phyloP scores from a whole-genome alignment of 2,888 invertebrate species.

The Dysmachus trigonus region DNA sequence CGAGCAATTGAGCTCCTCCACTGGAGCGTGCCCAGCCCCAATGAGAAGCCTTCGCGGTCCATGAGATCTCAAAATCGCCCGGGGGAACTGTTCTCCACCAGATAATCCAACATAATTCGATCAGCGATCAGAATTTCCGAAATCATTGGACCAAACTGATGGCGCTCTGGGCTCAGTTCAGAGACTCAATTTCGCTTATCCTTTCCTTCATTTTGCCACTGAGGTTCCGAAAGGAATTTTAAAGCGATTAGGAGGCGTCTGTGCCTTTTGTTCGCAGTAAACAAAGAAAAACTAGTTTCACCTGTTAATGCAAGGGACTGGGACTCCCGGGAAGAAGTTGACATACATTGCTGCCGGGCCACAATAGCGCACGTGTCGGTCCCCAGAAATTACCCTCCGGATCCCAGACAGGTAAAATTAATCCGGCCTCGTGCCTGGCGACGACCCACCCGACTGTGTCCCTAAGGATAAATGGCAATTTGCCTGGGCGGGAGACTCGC shows the following conservation, averaged over 20 bases:
- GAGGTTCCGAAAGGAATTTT: background rate
- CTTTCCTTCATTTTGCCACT: background rate
- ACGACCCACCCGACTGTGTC: background rate
- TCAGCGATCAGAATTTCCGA: constrained; percentile 5
- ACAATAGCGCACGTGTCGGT: background rate
- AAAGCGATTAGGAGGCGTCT: background rate
- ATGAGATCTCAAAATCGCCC: background rate
- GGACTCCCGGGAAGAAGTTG: background rate
- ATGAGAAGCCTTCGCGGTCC: background rate
- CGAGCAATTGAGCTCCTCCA: background rate
- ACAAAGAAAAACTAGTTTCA: background rate
- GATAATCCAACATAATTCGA: background rate
- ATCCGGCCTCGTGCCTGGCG: background rate
- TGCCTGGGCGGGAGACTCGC: background rate
- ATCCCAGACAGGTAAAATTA: background rate
- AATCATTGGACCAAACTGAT: background rate
- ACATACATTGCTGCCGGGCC: background rate
- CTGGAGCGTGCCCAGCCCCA: background rate
- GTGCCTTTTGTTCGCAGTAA: background rate
- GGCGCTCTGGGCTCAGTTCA: background rate
- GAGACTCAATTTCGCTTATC: background rate
- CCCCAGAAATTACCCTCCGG: background rate
- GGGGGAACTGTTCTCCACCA: background rate
- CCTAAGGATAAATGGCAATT: background rate
- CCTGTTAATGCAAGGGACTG: background rate